A percentile compares a stretch with the other conserved stretches of the same genome.
Conservation (phyloP, 2,797 vertebrate genomes). For the Coregonus ussuriensis region DNA sequence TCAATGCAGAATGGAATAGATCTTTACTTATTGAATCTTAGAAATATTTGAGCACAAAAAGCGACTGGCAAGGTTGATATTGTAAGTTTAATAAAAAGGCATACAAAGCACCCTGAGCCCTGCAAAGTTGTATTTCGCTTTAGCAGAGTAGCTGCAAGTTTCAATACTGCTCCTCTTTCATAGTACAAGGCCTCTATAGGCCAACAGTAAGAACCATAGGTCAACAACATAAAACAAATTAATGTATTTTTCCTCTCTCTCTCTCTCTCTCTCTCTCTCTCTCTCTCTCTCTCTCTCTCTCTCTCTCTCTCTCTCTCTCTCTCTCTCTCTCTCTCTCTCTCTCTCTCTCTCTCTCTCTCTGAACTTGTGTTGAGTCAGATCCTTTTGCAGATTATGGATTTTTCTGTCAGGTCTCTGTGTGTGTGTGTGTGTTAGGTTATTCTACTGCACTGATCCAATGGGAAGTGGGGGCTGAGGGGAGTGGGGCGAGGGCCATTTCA, state of each 20-base stretch:
- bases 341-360: background rate
- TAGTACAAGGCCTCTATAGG: background rate
- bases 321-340: too few relatives aligned
- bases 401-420: constrained; percentile 47
- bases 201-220: background rate
- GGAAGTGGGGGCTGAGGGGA: background rate
- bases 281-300: constrained; percentile 21
- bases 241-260: background rate
- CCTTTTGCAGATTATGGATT: constrained; percentile 56
- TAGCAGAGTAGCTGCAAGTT: background rate
- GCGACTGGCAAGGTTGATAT: background rate
- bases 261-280: background rate
- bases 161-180: background rate
- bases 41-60: background rate
- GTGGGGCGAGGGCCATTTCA: constrained; percentile 69
- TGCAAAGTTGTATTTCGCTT: background rate
- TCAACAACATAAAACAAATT: background rate
- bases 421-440: constrained; percentile 1
- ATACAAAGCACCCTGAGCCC: background rate
- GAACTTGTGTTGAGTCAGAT: constrained; percentile 45
- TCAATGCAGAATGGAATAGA: background rate
- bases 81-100: background rate
- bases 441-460: background rate
- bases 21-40: background rate
- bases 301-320: constrained; percentile 17